Percentiles rank a stretch among this genome's conserved stretches.
Conservation (phyloP, 2,113 vertebrate species). For the Prunella fulvescens region DNA sequence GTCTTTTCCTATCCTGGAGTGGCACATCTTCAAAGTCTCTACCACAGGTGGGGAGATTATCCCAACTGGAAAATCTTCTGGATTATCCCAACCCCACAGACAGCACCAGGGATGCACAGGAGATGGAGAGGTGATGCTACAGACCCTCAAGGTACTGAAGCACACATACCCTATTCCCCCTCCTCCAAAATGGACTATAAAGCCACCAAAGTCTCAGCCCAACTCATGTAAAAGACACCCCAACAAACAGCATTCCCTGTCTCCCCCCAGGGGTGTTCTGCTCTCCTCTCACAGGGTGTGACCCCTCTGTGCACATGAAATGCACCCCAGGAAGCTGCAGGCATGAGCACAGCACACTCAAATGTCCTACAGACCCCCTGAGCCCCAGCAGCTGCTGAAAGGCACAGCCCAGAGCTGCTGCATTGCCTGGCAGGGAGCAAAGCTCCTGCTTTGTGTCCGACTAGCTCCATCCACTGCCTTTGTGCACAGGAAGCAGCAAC, state of each 20-base stretch:
- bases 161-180: not conserved
- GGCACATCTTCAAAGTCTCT: not conserved
- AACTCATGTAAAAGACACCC: not conserved
- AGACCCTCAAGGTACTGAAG: not conserved
- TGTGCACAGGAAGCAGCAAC: not conserved
- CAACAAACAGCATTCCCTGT: not conserved
- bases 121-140: not conserved
- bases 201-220: not conserved
- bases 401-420: not conserved
- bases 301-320: not conserved
- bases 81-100: fast-evolving
- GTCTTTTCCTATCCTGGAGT: not conserved
- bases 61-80: fast-evolving
- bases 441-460: not conserved
- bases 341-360: not conserved
- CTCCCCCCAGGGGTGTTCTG: not conserved
- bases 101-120: not conserved
- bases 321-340: fast-evolving
- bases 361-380: not conserved
- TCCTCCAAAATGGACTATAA: not conserved
- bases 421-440: not conserved
- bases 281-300: too few species aligned
- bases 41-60: not conserved
- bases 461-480: not conserved
- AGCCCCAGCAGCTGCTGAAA: not conserved